A percentile compares a stretch with the other conserved stretches of the same genome.
These are phyloP conservation scores for Prunella fulvescens DNA, from an alignment of 2,113 vertebrate species.

Conservation along the genomic window DNA sequence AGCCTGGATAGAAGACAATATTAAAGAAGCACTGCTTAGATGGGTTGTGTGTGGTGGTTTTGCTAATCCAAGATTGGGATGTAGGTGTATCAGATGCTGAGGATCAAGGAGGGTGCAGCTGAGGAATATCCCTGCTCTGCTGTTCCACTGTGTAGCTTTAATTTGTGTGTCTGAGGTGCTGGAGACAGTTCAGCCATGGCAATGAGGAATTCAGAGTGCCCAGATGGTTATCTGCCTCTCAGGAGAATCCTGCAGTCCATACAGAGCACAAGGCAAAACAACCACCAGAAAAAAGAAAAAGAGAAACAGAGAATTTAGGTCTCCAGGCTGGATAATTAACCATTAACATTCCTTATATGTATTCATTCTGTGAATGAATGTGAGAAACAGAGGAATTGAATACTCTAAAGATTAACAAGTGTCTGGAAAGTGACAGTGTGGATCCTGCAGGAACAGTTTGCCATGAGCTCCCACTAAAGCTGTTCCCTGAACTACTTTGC, in stretches of 20 bases:
- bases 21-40: neutral
- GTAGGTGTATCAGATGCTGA: neutral
- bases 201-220: neutral
- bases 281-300: neutral
- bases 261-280: neutral
- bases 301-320: neutral
- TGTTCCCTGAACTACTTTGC: neutral
- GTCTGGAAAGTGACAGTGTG: neutral
- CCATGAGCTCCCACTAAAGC: neutral
- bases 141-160: neutral
- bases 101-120: neutral
- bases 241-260: neutral
- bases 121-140: neutral
- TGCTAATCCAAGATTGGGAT: neutral
- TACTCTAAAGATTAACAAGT: neutral
- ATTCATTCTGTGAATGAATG: neutral
- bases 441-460: neutral
- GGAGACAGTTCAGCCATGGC: neutral
- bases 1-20: neutral
- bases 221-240: constrained; percentile 17
- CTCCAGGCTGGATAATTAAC: neutral
- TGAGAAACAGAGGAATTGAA: neutral
- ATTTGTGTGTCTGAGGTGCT: neutral
- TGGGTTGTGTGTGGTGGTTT: neutral
- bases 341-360: neutral